phyloP scores from a whole-genome alignment of 1,140 invertebrate species.

The Amphibalanus amphitrite region DNA sequence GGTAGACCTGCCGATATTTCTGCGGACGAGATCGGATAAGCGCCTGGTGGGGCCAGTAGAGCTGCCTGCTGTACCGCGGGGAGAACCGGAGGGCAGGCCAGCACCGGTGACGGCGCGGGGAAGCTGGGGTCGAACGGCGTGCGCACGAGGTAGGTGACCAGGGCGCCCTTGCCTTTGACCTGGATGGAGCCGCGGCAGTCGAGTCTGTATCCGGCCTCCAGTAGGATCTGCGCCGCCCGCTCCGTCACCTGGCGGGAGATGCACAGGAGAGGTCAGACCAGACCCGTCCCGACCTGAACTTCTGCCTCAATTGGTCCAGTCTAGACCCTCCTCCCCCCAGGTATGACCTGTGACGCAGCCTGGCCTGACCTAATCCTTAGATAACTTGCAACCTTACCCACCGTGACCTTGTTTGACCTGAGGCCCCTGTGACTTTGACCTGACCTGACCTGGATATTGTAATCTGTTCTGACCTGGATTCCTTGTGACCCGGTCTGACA shows the following conservation, averaged over 20 bases:
- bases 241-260: slow-evolving; percentile 44
- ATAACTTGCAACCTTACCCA: no score
- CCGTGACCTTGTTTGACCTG: not conserved
- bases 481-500: not conserved
- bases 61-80: no score
- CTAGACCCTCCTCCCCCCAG: not conserved
- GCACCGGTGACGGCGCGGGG: no score
- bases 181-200: slow-evolving; percentile 71
- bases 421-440: not conserved
- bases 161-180: slow-evolving; percentile 85
- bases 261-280: not conserved
- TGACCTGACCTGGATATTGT: slow-evolving; percentile 10
- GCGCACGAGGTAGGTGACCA: slow-evolving; percentile 81
- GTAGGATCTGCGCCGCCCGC: slow-evolving; percentile 71
- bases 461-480: slow-evolving; percentile 43
- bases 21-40: no score
- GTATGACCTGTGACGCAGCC: not conserved
- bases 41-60: not conserved
- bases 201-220: slow-evolving; percentile 60
- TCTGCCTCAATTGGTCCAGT: not conserved
- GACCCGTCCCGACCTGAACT: not conserved
- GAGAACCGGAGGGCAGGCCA: no score
- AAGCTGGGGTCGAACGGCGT: slow-evolving; percentile 41
- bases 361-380: not conserved
- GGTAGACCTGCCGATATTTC: no score